Evolutionary conservation across 1,140 invertebrate genomes (phyloP).

Genomic region (Ctenoplectra terminalis): DNA sequence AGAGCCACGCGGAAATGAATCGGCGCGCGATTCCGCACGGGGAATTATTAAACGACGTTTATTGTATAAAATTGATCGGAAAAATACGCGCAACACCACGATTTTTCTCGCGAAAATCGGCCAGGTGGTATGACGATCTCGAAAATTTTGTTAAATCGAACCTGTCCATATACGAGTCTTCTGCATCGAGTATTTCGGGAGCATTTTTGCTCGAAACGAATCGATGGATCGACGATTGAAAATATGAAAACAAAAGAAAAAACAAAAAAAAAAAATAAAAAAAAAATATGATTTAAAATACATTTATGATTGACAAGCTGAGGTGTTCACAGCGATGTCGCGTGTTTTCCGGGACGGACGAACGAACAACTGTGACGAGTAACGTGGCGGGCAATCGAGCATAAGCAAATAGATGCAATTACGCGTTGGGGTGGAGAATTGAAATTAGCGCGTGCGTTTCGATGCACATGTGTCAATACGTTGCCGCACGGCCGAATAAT

Average conservation of each 20-base stretch:
- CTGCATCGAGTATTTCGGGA: background rate
- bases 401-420: constrained; percentile 68
- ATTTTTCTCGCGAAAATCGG: background rate
- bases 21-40: background rate
- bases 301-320: background rate
- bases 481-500: constrained; percentile 60
- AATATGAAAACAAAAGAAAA: too few species aligned
- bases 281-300: background rate
- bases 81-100: background rate
- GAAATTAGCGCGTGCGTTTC: constrained; percentile 69
- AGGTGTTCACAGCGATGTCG: too few species aligned
- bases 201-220: background rate
- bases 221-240: background rate
- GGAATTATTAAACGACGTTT: constrained; percentile 38
- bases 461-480: constrained; percentile 63
- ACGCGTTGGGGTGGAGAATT: constrained; percentile 40
- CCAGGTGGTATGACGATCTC: background rate
- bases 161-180: background rate
- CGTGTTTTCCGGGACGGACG: background rate
- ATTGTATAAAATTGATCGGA: constrained; percentile 26
- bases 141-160: background rate
- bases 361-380: constrained; percentile 31
- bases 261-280: background rate
- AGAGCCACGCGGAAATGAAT: constrained; percentile 42
- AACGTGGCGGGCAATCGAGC: constrained; percentile 38